Percentiles rank a stretch among this genome's conserved stretches.
These are phyloP conservation scores for Hirudinaria manillensis DNA, from an alignment of 2,888 invertebrate species.

Conservation along the genomic window DNA sequence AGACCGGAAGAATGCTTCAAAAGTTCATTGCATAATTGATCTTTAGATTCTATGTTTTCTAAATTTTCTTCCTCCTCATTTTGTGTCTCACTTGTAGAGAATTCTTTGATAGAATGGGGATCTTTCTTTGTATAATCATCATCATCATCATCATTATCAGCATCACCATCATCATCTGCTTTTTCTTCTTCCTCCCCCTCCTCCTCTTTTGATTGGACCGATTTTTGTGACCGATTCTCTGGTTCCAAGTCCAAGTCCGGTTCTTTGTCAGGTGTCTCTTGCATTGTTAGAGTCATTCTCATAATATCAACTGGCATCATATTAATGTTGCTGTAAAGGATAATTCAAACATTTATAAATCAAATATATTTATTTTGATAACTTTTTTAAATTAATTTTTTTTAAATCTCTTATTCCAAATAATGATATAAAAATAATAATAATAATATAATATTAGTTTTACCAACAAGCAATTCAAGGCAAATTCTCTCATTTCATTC, in stretches of 20 bases:
- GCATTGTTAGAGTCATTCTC: neutral
- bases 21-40: neutral
- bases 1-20: neutral
- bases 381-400: neutral
- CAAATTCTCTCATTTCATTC: too few species aligned
- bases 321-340: neutral
- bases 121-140: neutral
- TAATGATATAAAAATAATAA: too few species aligned
- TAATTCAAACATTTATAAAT: neutral
- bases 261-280: neutral
- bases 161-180: slow-evolving; percentile 4
- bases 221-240: neutral
- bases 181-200: neutral
- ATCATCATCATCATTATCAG: neutral
- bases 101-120: neutral
- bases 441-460: too few species aligned
- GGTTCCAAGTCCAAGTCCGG: neutral
- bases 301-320: neutral
- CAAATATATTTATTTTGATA: neutral
- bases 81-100: neutral
- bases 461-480: too few species aligned
- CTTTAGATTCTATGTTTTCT: too few species aligned
- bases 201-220: neutral
- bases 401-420: too few species aligned
- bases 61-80: neutral